A percentile compares a stretch with the other conserved stretches of the same genome.
Evolutionary conservation across 2,113 vertebrate species (phyloP).

Genomic region (Lepisosteus oculatus): DNA sequence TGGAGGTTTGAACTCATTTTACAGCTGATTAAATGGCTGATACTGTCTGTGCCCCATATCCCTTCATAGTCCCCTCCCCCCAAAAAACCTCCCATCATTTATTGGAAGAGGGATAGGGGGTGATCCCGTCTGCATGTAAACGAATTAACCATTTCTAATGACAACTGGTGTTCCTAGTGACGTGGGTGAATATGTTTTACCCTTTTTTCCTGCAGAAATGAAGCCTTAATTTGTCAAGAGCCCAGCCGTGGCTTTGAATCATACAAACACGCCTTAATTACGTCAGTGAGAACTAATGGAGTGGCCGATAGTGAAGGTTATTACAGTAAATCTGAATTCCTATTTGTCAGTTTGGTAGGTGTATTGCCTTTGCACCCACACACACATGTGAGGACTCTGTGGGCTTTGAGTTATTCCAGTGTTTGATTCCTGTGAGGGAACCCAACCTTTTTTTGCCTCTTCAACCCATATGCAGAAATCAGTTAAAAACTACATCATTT

Average conservation of each 20-base stretch:
- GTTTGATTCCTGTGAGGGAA: too few species aligned
- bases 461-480: conserved; percentile 48
- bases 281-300: conserved; percentile 21
- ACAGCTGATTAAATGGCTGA: conserved; percentile 34
- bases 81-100: conserved; percentile 19
- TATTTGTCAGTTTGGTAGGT: conserved; percentile 8
- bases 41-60: conserved; percentile 12
- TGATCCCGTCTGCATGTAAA: conserved; percentile 17
- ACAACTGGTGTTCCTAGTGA: conserved; percentile 11
- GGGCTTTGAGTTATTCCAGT: too few species aligned
- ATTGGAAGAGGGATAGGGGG: conserved; percentile 16
- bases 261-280: conserved; percentile 27
- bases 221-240: conserved; percentile 31
- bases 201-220: conserved; percentile 8
- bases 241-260: conserved; percentile 28
- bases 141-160: conserved; percentile 40
- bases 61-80: conserved; percentile 14
- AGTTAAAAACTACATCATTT: conserved; percentile 51
- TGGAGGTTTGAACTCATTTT: conserved; percentile 36
- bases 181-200: background rate
- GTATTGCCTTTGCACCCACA: too few species aligned
- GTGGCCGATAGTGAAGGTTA: conserved; percentile 14
- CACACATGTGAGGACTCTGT: too few species aligned
- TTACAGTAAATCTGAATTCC: conserved; percentile 20
- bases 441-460: conserved; percentile 20